Evolutionary conservation across 1,140 invertebrate genomes (phyloP), one percentile per base, ranked within the genome.

Genomic region (Scaptodrosophila lebanonensis): DNA sequence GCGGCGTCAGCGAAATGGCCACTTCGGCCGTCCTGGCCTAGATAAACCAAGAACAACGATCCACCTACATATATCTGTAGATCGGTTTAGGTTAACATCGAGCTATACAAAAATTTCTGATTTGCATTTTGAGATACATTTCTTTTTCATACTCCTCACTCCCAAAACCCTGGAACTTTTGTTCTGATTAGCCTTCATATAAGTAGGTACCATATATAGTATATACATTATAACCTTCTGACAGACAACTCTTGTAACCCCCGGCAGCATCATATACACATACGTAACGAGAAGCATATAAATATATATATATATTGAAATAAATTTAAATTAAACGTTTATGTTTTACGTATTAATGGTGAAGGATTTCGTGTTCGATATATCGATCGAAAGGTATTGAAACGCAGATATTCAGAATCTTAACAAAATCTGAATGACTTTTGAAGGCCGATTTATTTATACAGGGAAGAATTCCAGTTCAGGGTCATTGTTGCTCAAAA

Each of bases 1-100:
- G 98, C 87, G 98, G 98, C 48, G 88, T 99, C 42, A 97, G 97
- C 86, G 88, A 91, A 79, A 97, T 96, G 93, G 94, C 95, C 22
- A 94, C 96, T 15, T 97, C 95, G 47, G 94, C 97, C 52, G 88
- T 97, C 39, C 69, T 92, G 12, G 75, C 66, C 43, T 84, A 84
- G 39, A 25, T 32, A 11, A 2, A 9, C 50, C 25, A 4, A 15
- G 30, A 25, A 22, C 15, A 29, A 51, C 8, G 50, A 30, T 30
- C 15, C 43, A 63, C 45, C 36, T 20, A 49, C 54, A 61, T 60
- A 60, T 43, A 54, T 49, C 51, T 35, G 45, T 61, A 62, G 62
- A 66, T 42, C 52, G 8, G n/a, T n/a, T n/a, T 66, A 75, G 56
- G 59, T 65, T 79, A 68, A 68, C 48, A 43, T 68, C 50, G 36